Evolutionary conservation across 2,888 invertebrate species (phyloP).

Genomic region (Drosophila subsilvestris): DNA sequence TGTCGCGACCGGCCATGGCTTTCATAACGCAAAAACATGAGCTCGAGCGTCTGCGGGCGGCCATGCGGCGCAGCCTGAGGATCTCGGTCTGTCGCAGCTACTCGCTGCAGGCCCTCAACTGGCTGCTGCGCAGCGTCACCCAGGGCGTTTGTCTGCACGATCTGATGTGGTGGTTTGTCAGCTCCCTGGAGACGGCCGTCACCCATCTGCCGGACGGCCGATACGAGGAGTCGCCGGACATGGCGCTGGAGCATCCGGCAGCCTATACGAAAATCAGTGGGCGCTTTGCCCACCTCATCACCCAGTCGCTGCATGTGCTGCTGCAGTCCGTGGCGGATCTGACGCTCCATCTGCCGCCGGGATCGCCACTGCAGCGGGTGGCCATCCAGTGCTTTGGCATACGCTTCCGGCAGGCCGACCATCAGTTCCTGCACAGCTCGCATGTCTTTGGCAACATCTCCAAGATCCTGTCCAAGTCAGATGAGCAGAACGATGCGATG

Average conservation of each 20-base stretch:
- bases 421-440: conserved; percentile 93
- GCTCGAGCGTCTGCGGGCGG: conserved; percentile 91
- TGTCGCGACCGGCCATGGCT: conserved; percentile 90
- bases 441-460: conserved; percentile 98
- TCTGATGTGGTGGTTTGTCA: conserved; percentile 98
- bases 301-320: conserved; percentile 92
- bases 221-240: conserved; percentile 77
- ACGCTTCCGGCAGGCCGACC: conserved; percentile 94
- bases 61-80: conserved; percentile 94
- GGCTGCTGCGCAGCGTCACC: conserved; percentile 96
- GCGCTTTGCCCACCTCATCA: conserved; percentile 87
- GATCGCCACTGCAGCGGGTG: conserved; percentile 94
- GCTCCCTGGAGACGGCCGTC: conserved; percentile 88
- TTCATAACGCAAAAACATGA: conserved; percentile 95
- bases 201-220: conserved; percentile 83
- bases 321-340: conserved; percentile 96
- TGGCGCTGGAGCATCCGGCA: conserved; percentile 88
- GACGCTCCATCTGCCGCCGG: conserved; percentile 93
- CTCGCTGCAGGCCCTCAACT: conserved; percentile 97
- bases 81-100: conserved; percentile 92
- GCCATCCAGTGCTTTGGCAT: conserved; percentile 97
- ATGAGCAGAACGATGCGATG: conserved; percentile 88
- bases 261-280: conserved; percentile 92
- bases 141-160: conserved; percentile 97
- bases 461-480: conserved; percentile 96